These are phyloP conservation scores for Lates japonicus DNA, from an alignment of 2,797 vertebrate genomes.

Conservation along the genomic window DNA sequence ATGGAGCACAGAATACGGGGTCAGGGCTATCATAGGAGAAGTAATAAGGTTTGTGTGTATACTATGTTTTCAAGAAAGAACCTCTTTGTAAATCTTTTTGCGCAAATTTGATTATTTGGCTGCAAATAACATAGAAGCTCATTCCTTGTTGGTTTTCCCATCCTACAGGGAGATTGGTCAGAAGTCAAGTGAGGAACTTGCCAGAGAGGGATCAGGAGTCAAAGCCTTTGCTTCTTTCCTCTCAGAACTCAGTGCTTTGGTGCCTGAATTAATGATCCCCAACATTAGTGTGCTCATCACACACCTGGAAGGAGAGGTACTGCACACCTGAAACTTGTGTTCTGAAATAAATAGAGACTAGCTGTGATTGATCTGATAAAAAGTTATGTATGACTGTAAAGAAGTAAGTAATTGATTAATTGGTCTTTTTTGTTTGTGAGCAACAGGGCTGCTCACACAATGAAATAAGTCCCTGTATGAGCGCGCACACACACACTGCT, in stretches of 20 bases:
- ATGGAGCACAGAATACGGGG: constrained; percentile 94
- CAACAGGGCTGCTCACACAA: not conserved
- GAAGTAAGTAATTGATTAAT: too few relatives aligned
- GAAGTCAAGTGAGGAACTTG: constrained; percentile 91
- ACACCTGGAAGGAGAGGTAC: constrained; percentile 95
- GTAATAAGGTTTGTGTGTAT: constrained; percentile 88
- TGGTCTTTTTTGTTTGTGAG: constrained; percentile 1
- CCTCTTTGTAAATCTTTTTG: not conserved
- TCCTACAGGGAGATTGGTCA: constrained; percentile 93
- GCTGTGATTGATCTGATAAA: not conserved
- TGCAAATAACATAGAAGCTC: not conserved
- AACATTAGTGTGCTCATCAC: constrained; percentile 93
- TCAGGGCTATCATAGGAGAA: constrained; percentile 93
- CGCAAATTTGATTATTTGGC: not conserved
- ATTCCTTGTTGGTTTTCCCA: not conserved
- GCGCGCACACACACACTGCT: not conserved
- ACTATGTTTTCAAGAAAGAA: not conserved
- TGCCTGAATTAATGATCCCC: constrained; percentile 90
- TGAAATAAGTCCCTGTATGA: constrained; percentile 1
- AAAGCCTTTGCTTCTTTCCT: constrained; percentile 92
- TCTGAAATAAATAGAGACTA: not conserved
- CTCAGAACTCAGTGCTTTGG: constrained; percentile 88
- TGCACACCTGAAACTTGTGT: not conserved
- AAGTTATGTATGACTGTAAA: not conserved
- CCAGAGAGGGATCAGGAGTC: constrained; percentile 89